Percentiles rank a stretch among this genome's conserved stretches.
phyloP scores from a whole-genome alignment of 2,113 vertebrate genomes.

The Sapayoa aenigma region DNA sequence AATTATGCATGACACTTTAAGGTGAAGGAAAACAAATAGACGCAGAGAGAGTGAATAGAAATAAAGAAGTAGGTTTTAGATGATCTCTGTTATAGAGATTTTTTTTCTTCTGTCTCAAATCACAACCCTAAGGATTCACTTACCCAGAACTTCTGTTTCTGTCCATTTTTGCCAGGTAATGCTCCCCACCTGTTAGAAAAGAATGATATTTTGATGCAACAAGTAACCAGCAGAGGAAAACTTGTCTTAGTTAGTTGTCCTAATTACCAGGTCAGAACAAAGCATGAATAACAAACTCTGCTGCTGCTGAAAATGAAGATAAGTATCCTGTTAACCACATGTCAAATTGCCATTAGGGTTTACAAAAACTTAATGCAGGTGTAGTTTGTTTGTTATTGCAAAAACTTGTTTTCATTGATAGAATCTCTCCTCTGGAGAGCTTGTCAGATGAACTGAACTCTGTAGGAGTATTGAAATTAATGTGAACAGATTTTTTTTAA shows the following conservation, averaged over 20 bases:
- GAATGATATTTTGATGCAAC: not conserved
- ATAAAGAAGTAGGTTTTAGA: not conserved
- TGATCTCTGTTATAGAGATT: not conserved
- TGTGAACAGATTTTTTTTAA: not conserved
- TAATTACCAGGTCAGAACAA: not conserved
- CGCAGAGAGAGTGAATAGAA: not conserved
- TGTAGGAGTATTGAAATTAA: not conserved
- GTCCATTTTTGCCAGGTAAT: constrained; percentile 45
- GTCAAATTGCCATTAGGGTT: not conserved
- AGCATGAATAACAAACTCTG: not conserved
- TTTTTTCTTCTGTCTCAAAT: not conserved
- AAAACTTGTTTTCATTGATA: not conserved
- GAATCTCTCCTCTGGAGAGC: not conserved
- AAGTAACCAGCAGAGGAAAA: not conserved
- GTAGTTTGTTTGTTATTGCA: not conserved
- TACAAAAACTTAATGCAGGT: not conserved
- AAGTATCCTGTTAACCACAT: not conserved
- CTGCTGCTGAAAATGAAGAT: not conserved
- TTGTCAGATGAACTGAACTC: not conserved
- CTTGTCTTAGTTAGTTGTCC: not conserved
- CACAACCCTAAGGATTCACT: not conserved
- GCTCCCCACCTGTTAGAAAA: constrained; percentile 72
- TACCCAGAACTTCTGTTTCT: constrained; percentile 78
- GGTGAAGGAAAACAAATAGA: not conserved
- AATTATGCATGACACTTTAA: not conserved